Conservation (phyloP, 2,888 invertebrate species). For the Monoplex corrugatus region DNA sequence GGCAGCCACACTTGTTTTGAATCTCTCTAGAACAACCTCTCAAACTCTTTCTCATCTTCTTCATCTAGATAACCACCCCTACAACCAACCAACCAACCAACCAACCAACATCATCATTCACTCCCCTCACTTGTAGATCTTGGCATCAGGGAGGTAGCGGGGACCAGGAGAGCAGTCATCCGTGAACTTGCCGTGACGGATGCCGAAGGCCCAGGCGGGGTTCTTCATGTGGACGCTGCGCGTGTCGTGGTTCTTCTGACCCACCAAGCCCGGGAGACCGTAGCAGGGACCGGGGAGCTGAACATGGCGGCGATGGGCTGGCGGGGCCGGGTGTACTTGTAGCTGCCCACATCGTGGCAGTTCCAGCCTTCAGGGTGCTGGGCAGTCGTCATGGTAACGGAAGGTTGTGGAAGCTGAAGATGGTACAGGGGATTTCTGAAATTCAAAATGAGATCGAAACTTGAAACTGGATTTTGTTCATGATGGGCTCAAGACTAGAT, state of each 20-base stretch:
- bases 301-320: constrained; percentile 76
- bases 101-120: constrained; percentile 69
- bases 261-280: constrained; percentile 69
- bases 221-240: constrained; percentile 69
- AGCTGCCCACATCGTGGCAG: constrained; percentile 35
- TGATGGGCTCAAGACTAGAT: not conserved
- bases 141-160: constrained; percentile 70
- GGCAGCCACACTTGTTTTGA: too few relatives aligned
- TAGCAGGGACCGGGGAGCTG: constrained; percentile 74
- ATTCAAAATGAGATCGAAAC: not conserved
- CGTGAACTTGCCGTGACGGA: constrained; percentile 74
- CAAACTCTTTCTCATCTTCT: constrained; percentile 40
- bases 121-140: constrained; percentile 60
- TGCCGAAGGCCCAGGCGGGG: constrained; percentile 70
- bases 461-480: not conserved
- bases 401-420: not conserved
- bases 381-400: not conserved
- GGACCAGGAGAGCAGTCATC: constrained; percentile 79
- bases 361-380: not conserved
- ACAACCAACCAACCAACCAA: constrained; percentile 70
- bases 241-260: constrained; percentile 67
- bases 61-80: constrained; percentile 52
- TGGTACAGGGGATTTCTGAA: not conserved
- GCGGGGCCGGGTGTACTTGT: constrained; percentile 72
- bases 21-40: too few relatives aligned